These are phyloP conservation scores for Eretmochelys imbricata DNA, from an alignment of 2,113 vertebrate genomes.

Conservation along the genomic window DNA sequence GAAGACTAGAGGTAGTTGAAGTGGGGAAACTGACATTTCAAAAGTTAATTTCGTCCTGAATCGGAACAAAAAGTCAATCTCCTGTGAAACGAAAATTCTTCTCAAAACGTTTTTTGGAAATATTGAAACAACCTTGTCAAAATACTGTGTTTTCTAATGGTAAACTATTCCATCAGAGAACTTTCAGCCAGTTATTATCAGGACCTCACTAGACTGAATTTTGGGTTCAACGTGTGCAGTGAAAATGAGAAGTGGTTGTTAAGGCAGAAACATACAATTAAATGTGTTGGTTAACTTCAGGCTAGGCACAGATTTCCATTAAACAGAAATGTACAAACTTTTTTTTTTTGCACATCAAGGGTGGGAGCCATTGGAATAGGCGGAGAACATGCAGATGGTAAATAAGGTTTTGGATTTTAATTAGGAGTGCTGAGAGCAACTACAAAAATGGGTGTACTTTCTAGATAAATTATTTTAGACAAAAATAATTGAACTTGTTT, in stretches of 20 bases:
- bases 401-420: neutral
- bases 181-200: neutral
- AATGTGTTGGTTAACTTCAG: neutral
- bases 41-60: neutral
- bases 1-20: neutral
- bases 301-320: neutral
- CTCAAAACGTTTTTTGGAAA: neutral
- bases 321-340: neutral
- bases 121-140: neutral
- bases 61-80: neutral
- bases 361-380: neutral
- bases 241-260: neutral
- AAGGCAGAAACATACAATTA: neutral
- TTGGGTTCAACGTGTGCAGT: neutral
- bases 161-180: slow-evolving; percentile 14
- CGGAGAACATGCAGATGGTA: neutral
- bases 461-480: neutral
- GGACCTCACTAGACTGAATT: neutral
- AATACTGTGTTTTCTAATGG: neutral
- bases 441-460: neutral
- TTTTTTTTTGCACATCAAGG: neutral
- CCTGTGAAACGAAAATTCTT: neutral
- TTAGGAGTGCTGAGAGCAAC: neutral
- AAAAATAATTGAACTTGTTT: neutral
- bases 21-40: neutral